Percentiles rank a stretch among this genome's conserved stretches.
phyloP scores from a whole-genome alignment of 2,888 invertebrate genomes.

The Cybosia mesomella region DNA sequence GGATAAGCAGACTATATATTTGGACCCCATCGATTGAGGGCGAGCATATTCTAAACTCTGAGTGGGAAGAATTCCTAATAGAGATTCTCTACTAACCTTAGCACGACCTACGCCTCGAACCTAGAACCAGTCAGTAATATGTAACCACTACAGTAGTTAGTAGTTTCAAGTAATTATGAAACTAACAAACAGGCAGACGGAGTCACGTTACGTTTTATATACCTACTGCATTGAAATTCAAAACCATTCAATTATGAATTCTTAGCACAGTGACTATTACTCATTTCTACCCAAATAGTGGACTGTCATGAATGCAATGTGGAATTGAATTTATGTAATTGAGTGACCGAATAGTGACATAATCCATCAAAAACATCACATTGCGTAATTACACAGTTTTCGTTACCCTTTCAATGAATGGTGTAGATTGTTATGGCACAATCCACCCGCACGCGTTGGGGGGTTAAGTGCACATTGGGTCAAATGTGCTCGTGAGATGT shows the following conservation, averaged over 20 bases:
- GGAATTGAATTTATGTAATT: conserved; percentile 48
- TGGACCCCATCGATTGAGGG: no score
- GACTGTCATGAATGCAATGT: conserved; percentile 37
- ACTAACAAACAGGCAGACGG: not conserved
- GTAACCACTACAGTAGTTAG: not conserved
- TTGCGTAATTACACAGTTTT: conserved; percentile 66
- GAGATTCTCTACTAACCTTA: no score
- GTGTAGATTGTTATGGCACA: conserved; percentile 56
- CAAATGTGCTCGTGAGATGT: conserved; percentile 53
- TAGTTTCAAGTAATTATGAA: not conserved
- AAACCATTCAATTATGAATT: conserved; percentile 20
- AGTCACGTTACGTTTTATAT: not conserved
- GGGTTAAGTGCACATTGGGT: conserved; percentile 54
- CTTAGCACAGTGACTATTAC: conserved; percentile 38
- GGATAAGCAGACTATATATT: no score
- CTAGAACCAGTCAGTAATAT: not conserved
- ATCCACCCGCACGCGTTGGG: conserved; percentile 60
- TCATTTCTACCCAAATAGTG: conserved; percentile 43
- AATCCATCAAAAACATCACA: conserved; percentile 60
- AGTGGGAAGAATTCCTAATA: no score
- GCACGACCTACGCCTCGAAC: not conserved
- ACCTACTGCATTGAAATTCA: conserved; percentile 6
- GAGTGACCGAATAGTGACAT: conserved; percentile 50
- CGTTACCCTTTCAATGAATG: conserved; percentile 62
- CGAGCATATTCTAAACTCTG: no score